Evolutionary conservation across 2,113 vertebrate genomes (phyloP).

Genomic region (Trochalopteron elliotii): DNA sequence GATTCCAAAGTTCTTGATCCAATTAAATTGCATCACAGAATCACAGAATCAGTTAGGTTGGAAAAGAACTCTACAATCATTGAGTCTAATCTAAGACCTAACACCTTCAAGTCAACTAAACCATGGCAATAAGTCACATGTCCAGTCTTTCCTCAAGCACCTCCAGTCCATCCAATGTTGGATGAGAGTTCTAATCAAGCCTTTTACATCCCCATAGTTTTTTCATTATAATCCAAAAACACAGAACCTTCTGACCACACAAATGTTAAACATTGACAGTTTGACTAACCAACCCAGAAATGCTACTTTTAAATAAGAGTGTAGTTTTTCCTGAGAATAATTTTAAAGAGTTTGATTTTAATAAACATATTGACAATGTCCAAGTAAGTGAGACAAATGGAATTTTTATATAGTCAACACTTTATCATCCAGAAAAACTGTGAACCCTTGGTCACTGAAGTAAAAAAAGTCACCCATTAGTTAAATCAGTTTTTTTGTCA

Average conservation of each 20-base stretch:
- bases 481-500: not conserved
- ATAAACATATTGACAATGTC: not conserved
- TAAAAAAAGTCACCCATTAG: not conserved
- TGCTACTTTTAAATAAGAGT: not conserved
- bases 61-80: not conserved
- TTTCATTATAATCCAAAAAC: not conserved
- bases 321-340: not conserved
- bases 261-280: not conserved
- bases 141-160: not conserved
- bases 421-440: not conserved
- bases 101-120: not conserved
- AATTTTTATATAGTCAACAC: not conserved
- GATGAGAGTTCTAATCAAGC: not conserved
- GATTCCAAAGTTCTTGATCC: not conserved
- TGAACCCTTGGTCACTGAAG: not conserved
- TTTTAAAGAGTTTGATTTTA: not conserved
- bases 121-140: too few species aligned
- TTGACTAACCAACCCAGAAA: not conserved
- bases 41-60: not conserved
- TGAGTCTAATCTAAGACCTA: not conserved
- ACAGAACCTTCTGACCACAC: not conserved
- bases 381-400: not conserved
- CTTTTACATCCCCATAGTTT: not conserved
- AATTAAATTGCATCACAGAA: not conserved
- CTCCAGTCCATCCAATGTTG: not conserved